Percentiles rank a stretch among this genome's conserved stretches.
Evolutionary conservation across 2,113 vertebrate species (phyloP).

Genomic region (Trichechus manatus): DNA sequence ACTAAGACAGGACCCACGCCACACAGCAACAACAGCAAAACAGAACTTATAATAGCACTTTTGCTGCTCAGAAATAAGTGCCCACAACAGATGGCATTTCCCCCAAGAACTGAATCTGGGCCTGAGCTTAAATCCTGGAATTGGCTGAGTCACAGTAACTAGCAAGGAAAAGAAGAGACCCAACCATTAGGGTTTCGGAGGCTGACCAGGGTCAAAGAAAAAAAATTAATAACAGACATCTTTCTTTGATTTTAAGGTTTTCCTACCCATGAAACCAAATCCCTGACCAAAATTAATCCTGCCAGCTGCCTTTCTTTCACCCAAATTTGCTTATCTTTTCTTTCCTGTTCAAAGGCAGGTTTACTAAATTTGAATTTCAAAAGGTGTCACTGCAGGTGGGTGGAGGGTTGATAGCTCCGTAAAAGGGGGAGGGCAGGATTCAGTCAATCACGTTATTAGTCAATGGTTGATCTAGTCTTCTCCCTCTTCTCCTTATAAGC

Average conservation of each 20-base stretch:
- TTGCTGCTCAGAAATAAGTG: constrained; percentile 19
- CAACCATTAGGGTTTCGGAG: background rate
- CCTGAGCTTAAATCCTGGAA: constrained; percentile 1
- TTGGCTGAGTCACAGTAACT: background rate
- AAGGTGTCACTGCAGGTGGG: background rate
- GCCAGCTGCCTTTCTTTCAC: background rate
- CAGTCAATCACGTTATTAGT: background rate
- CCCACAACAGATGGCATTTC: constrained; percentile 7
- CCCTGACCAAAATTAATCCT: background rate
- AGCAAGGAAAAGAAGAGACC: background rate
- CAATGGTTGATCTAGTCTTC: background rate
- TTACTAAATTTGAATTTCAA: background rate
- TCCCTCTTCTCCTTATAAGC: background rate
- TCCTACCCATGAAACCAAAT: background rate
- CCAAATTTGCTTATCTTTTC: background rate
- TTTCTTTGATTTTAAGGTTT: background rate
- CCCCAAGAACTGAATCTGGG: background rate
- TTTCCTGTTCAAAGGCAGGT: background rate
- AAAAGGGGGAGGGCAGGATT: background rate
- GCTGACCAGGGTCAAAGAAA: background rate
- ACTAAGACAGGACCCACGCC: background rate
- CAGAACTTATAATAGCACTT: constrained; percentile 9
- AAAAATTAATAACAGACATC: background rate
- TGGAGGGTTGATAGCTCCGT: background rate
- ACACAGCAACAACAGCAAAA: background rate